Evolutionary conservation across 1,140 invertebrate genomes (phyloP).

Genomic region (Drosophila oshimai): DNA sequence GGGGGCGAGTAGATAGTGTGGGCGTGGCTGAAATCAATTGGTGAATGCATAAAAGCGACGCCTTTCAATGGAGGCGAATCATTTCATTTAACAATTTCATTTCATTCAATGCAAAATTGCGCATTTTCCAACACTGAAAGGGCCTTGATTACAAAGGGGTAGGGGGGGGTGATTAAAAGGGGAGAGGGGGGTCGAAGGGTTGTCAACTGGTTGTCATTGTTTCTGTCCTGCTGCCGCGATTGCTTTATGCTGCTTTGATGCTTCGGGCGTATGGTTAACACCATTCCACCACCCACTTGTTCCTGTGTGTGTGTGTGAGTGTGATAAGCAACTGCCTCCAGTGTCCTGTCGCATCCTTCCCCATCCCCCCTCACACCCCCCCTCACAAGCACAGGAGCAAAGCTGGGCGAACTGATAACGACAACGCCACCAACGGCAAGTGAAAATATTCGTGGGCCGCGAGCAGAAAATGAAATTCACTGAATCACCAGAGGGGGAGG

Average conservation of each 20-base stretch:
- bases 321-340: constrained; percentile 61
- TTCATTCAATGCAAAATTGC: constrained; percentile 68
- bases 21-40: constrained; percentile 39
- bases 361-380: background rate
- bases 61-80: constrained; percentile 47
- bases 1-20: constrained; percentile 10
- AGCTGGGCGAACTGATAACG: constrained; percentile 38
- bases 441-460: constrained; percentile 70
- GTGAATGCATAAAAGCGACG: constrained; percentile 55
- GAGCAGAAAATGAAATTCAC: constrained; percentile 65
- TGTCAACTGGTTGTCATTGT: constrained; percentile 77
- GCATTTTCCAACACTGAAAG: constrained; percentile 74
- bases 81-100: constrained; percentile 75
- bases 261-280: constrained; percentile 34
- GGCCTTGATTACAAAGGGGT: constrained; percentile 51
- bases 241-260: constrained; percentile 40
- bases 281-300: constrained; percentile 29
- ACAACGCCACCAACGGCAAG: constrained; percentile 63
- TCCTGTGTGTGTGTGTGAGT: constrained; percentile 27
- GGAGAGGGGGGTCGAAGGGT: constrained; percentile 3
- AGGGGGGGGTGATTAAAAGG: too few relatives aligned
- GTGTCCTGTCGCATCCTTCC: constrained; percentile 48
- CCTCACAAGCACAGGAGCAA: background rate
- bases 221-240: constrained; percentile 54
- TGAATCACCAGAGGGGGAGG: constrained; percentile 13